Evolutionary conservation across 2,888 invertebrate genomes (phyloP).

Genomic region (Synergus gifuensis): DNA sequence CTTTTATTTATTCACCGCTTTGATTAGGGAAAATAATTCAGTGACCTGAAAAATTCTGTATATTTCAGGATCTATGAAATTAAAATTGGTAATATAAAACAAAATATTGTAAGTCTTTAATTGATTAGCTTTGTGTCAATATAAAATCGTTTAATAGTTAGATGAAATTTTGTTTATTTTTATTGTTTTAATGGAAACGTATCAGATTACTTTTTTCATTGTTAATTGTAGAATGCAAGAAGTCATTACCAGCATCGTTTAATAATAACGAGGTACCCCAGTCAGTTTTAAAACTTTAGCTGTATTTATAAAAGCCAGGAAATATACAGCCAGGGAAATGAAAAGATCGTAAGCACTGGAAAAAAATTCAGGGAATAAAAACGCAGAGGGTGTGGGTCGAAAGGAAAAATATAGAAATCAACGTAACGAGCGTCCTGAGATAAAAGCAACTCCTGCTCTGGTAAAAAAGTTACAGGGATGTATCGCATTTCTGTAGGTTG

Average conservation of each 20-base stretch:
- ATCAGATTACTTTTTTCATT: not conserved
- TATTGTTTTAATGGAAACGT: not conserved
- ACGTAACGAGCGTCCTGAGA: conserved; percentile 10
- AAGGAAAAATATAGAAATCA: conserved; percentile 21
- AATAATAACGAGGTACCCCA: conserved; percentile 17
- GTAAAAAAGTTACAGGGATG: not conserved
- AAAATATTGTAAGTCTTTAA: not conserved
- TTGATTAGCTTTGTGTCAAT: not conserved
- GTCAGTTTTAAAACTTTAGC: not conserved
- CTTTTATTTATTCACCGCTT: not conserved
- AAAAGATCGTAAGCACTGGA: conserved; percentile 12
- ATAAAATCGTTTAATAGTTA: not conserved
- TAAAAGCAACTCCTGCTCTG: conserved; percentile 11
- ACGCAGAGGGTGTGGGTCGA: not conserved
- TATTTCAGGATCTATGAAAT: not conserved
- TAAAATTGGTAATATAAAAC: not conserved
- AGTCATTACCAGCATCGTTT: conserved; percentile 23
- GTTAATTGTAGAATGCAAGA: not conserved
- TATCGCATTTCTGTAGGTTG: not conserved
- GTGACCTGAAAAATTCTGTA: not conserved
- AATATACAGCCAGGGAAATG: not conserved
- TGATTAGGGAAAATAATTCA: not conserved
- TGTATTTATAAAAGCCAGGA: conserved; percentile 1
- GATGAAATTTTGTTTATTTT: not conserved
- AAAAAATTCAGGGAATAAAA: conserved; percentile 10